Base-by-base conservation (phyloP, 1,140 invertebrate species). In the Neodiprion virginianus region DNA sequence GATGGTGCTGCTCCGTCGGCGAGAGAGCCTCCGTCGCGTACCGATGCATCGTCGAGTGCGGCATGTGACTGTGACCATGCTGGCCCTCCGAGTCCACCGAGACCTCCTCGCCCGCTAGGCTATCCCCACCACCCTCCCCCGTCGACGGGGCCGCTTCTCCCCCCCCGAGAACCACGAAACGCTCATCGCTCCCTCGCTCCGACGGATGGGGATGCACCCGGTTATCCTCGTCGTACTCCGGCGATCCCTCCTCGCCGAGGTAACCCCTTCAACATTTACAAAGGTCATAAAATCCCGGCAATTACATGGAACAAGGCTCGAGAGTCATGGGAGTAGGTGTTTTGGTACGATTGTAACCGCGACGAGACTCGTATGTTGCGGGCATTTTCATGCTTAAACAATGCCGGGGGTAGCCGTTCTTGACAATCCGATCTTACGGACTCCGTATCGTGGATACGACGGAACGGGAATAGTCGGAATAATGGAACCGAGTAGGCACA, bases 11-110 rank as follows among this genome's bases (percentile, higher is more conserved):
- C 61, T 76, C 78, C n/a, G 82, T 73, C 67, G 85, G 74, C n/a
- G 85, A 85, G 80, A 88, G 84, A 76, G 82, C 78, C 71, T 86
- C 86, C 28, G 74, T 82, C 49, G 76, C 79, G 82, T 86, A 88
- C 74, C 85, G 86, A 77, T 86, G 83, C 87, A 89, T 89, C 79
- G 84, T 87, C 65, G 82, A 84, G 79, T 85, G 85, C 84, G 81
- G 83, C 84, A 87, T 85, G 81, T 88, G 84, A 87, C 83, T 87
- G 82, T 17, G 77, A 72, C 72, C 73, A 72, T 83, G 83, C 75
- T 82, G 83, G 82, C 81, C 82, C 74, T 84, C 82, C 75, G 78
- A 50, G 67, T 79, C 75, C 73, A 83, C 79, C 73, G 80, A 81
- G 74, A 72, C 80, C 82, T 83, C 84, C 47, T 75, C 71, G 72